Conservation (phyloP, 1,140 invertebrate species). For the Drosophila mayri region DNA sequence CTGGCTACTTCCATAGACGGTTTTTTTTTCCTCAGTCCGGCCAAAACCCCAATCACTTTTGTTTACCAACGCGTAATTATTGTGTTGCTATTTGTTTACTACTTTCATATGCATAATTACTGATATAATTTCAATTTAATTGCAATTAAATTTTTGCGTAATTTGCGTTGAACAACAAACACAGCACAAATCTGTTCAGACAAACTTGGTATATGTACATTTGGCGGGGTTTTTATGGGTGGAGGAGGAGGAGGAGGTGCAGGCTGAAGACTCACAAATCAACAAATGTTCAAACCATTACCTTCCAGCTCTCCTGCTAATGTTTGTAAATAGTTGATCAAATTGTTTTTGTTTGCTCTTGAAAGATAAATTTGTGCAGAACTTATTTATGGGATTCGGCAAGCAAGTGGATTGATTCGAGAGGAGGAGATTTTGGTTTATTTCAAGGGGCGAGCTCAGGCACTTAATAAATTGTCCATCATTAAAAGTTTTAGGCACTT, state of each 20-base stretch:
- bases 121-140: conserved; percentile 78
- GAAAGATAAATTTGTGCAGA: conserved; percentile 73
- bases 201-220: conserved; percentile 25
- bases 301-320: conserved; percentile 33
- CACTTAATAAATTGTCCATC: conserved; percentile 69
- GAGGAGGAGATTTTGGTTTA: conserved; percentile 22
- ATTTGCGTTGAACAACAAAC: conserved; percentile 44
- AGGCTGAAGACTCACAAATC: conserved; percentile 27
- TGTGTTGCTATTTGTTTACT: conserved; percentile 74
- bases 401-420: conserved; percentile 62
- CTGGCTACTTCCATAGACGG: conserved; percentile 8
- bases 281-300: conserved; percentile 46
- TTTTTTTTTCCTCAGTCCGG: neutral
- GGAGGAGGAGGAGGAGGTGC: neutral
- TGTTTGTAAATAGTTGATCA: conserved; percentile 65
- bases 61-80: conserved; percentile 61
- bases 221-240: neutral
- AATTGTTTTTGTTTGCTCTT: conserved; percentile 69
- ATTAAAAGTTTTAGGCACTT: conserved; percentile 73
- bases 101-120: conserved; percentile 77
- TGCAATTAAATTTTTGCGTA: conserved; percentile 74
- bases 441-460: neutral
- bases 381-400: conserved; percentile 62
- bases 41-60: conserved; percentile 43
- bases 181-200: conserved; percentile 37